Evolutionary conservation across 1,140 invertebrate species (phyloP).

Genomic region (Trichonephila clavipes): DNA sequence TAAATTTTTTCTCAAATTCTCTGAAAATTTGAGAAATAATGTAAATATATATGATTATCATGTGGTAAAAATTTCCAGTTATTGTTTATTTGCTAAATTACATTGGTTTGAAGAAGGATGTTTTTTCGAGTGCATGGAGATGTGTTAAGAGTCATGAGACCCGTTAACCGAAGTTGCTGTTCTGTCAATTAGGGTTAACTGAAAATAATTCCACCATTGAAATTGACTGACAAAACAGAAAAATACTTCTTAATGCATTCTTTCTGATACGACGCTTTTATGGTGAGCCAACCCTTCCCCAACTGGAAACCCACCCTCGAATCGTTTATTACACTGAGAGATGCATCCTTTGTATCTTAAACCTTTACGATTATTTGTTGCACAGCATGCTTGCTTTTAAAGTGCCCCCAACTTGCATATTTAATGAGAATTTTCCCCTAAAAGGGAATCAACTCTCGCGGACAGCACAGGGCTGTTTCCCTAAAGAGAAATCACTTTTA

Average conservation of each 20-base stretch:
- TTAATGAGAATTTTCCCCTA: slow-evolving; percentile 42
- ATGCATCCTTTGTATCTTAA: slow-evolving; percentile 5
- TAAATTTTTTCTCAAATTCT: no score
- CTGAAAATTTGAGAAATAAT: no score
- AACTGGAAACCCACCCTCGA: not conserved
- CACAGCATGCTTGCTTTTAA: not conserved
- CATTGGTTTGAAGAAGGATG: no score
- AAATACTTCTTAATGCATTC: not conserved
- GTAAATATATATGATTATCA: no score
- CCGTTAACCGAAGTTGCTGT: no score
- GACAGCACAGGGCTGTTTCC: not conserved
- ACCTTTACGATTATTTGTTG: slow-evolving; percentile 13
- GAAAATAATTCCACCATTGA: no score
- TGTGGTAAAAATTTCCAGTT: no score
- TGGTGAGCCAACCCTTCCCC: not conserved
- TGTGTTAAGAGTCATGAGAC: no score
- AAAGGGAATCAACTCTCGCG: not conserved
- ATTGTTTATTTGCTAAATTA: no score
- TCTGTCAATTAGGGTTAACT: no score
- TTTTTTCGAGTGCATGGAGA: no score
- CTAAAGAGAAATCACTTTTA: slow-evolving; percentile 64
- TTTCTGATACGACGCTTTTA: not conserved
- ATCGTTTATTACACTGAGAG: not conserved
- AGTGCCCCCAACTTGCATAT: slow-evolving; percentile 14
- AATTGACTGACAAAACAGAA: not conserved